Base-by-base conservation (phyloP, 2,888 invertebrate species). In the Lasioglossum oenotherae region DNA sequence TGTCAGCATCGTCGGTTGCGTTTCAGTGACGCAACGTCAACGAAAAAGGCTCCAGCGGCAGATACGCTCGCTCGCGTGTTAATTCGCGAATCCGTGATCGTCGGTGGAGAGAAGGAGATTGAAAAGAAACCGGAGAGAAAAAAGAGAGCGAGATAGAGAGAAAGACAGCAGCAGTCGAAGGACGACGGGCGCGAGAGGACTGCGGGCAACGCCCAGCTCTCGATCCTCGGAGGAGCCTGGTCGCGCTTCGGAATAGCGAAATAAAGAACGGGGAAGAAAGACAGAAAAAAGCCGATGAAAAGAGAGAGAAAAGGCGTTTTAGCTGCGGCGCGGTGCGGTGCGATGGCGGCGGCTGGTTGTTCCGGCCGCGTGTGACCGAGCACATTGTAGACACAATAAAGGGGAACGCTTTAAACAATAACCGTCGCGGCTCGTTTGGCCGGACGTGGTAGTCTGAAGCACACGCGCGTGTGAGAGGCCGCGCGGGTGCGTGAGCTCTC, bases 331-430 rank as follows among this genome's bases (percentile, higher is more conserved):
- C 78, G 78, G 53, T 67, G 85, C 88, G 41, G 67, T 69, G 74
- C 74, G 31, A 31, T 38, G 80, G 78, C 82, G 80, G 38, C 35
- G 38, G 74, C 80, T 73, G 86, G 78, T 74, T 82, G 91, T 91
- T 88, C 88, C 92, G 92, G 91, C 92, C 90, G 92, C 92, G 92
- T 92, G 91, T 89, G 92, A 92, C 92, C 92, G 92, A 91, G 89
- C 89, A 92, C 91, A 92, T 91, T 92, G 92, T 92, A 92, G 92
- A 93, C 92, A 91, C 92, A 92, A 93, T 93, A 93, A 92, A 93
- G 92, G 92, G 91, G 91, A 93, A 92, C 90, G 92, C 92, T 93
- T 90, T 90, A 93, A 93, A 93, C 92, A 93, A 93, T 92, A 92
- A 93, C 91, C 91, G 67, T 92, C 88, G 92, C 90, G 88, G 89